Evolutionary conservation across 64 coral and sea anemone species (phyloP), one percentile per base, ranked within the genome.

Genomic region (Anthopleura sola): DNA sequence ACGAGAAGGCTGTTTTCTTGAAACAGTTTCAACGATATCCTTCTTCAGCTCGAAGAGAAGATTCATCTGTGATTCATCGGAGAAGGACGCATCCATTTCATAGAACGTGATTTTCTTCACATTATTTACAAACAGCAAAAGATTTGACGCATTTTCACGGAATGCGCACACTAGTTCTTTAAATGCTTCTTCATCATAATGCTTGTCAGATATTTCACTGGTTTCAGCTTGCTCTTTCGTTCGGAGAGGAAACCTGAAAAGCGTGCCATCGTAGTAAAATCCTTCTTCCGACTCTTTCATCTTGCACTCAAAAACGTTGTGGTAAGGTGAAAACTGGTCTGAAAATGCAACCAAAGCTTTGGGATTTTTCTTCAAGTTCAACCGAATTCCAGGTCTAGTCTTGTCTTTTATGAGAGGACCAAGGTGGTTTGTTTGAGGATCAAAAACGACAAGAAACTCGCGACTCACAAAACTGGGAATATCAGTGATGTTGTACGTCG

Each of bases 391-490:
- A 23, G 95, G 92, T 24, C 95, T 87, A 34, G 89, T 90, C 74
- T 81, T 92, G 57, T 98, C 92, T 64, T 88, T 98, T 26, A 98
- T 98, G 37, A 94, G 55, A 29, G 91, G 84, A 32, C 90, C 89
- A 78, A 98, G 81, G 64, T 98, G 84, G 15, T 60, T 91, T 47
- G 92, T 94, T 3, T 94, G 89, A 78, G 95, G 95, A 83, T 98
- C 95, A 87, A 98, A 98, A 84, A 96, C 86, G 6, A 93, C 95
- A 48, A 94, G 83, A 79, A 93, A 94, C 82, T 98, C 92, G 38
- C 95, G 92, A 68, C 95, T 98, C 13, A 98, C 82, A 68, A 98
- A 98, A 66, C 92, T 98, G 83, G 95, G 95, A 40, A 98, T 88
- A 54, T 98, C 95, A 80, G 95, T 98, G 3, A 98, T 56, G 56